Evolutionary conservation across 1,140 invertebrate genomes (phyloP), one percentile per base, ranked within the genome.

Genomic region (Mamestra configurata): DNA sequence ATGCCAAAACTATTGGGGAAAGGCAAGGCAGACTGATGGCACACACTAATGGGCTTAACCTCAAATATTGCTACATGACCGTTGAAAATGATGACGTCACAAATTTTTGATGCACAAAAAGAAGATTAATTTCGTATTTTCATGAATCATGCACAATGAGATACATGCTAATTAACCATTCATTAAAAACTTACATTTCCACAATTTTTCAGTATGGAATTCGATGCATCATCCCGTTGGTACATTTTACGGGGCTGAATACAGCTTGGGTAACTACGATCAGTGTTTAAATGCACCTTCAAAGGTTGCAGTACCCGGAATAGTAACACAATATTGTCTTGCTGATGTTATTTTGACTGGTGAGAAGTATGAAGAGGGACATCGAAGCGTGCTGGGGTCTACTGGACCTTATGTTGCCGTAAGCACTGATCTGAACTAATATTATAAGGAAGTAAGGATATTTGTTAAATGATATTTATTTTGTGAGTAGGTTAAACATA

Each of bases 161-260:
- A 40, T 11, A 40, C 37, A 40, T 4, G 35, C 7, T 7, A 7
- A 35, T 35, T 40, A 8, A 8, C 8, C 8, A 40, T 40, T 40
- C 40, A 40, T 10, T 40, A 40, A 4, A 35, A 40, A 46, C 13
- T 15, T 46, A 46, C 2, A 66, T 66, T 22, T 61, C 31, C 1
- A 10, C 24, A 35, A 5, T 40, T 53, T 71, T 71, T 20, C 46
- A 71, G 68, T 71, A 35, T 71, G 68, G 68, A 71, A 71, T 35
- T 71, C 68, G 0, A 71, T 71, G 68, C 68, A 71, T 13, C n/a
- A 49, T 35, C 46, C 46, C 10, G 49, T 53, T 18, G 68, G 68
- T 11, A 53, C 49, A 1, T 71, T 71, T 35, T 20, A 31, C 8
- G 68, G 68, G 13, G 31, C 68, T 4, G n/a, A 31, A 53, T 71